Base-by-base conservation (phyloP, 2,113 vertebrate genomes). In the Ceuthmochares aereus region DNA sequence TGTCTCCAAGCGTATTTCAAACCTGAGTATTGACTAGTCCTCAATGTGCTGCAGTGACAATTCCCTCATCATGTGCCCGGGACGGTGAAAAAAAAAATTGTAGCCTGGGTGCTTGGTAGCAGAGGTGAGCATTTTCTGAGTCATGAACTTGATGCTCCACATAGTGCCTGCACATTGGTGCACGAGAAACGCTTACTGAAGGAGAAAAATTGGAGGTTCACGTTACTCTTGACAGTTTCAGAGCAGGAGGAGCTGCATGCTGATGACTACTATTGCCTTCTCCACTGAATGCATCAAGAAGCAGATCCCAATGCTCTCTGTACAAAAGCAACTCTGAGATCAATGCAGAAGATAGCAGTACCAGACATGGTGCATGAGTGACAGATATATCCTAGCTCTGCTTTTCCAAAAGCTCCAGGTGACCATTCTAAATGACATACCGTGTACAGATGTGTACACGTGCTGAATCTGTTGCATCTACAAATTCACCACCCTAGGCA, bases 101-200 rank as follows among this genome's bases (percentile, higher is more conserved):
- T 52, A 52, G 14, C 19, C 30, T 27, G 4, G 40, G 62, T 72
- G 27, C 19, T 56, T 59, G 47, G n/a, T 54, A 89, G 42, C 91
- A 84, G 83, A 77, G 52, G 34, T 62, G 55, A 91, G 19, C 9
- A 13, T 63, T 59, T 87, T 89, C 51, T 77, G 73, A 95, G 82
- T 91, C 85, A 90, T 21, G 45, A 83, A 83, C 86, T 89, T 81
- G 94, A 60, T 78, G 37, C 12, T 89, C 80, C 26, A 59, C 83
- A 42, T 58, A 54, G 92, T 67, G 37, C 47, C 79, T 88, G 68
- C 83, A 90, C 64, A 94, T 62, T n/a, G 58, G 19, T 75, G 66
- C 74, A 76, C 77, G 52, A 84, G 52, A 75, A 72, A 10, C 21
- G 5, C 47, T 49, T 1, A 0, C 66, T 68, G 2, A 10, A 94